These are phyloP conservation scores for Caenorhabditis inopinata DNA, from an alignment of 1,140 invertebrate genomes.

Conservation along the genomic window DNA sequence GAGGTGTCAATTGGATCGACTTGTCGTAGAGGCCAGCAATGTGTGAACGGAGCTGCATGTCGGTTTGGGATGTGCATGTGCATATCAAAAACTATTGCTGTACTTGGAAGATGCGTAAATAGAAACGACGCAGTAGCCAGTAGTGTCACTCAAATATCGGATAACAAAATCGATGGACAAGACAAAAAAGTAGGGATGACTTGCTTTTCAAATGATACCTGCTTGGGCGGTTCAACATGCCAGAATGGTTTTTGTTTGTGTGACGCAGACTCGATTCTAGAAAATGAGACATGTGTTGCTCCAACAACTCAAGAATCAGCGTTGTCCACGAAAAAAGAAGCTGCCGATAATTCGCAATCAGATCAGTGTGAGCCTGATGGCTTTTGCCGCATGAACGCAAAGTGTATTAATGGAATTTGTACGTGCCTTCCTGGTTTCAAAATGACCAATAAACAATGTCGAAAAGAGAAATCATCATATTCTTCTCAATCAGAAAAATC, in stretches of 20 bases:
- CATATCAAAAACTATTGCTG: slow-evolving; percentile 15
- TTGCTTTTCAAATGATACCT: slow-evolving; percentile 15
- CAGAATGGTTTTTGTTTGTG: slow-evolving; percentile 39
- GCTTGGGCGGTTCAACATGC: slow-evolving; percentile 42
- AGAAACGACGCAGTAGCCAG: slow-evolving; percentile 8
- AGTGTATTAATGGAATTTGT: slow-evolving; percentile 39
- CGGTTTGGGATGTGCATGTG: slow-evolving; percentile 52
- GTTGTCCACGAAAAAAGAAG: neutral
- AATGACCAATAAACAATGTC: neutral
- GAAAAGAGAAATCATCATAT: neutral
- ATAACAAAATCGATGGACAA: neutral
- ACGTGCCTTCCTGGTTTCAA: slow-evolving; percentile 16
- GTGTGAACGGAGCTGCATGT: slow-evolving; percentile 43
- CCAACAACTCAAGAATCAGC: slow-evolving; percentile 24
- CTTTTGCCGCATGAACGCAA: neutral
- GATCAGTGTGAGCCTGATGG: neutral
- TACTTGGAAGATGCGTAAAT: slow-evolving; percentile 38
- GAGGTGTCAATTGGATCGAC: slow-evolving; percentile 43
- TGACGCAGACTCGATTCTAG: slow-evolving; percentile 32
- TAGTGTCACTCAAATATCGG: neutral
- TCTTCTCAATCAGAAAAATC: neutral
- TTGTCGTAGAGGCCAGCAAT: slow-evolving; percentile 47
- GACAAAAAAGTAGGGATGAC: slow-evolving; percentile 30
- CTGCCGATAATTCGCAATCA: neutral
- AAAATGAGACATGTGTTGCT: slow-evolving; percentile 43